These are phyloP conservation scores for Acrocyrtus sp. DNA, from an alignment of 2,888 invertebrate species.

Conservation along the genomic window DNA sequence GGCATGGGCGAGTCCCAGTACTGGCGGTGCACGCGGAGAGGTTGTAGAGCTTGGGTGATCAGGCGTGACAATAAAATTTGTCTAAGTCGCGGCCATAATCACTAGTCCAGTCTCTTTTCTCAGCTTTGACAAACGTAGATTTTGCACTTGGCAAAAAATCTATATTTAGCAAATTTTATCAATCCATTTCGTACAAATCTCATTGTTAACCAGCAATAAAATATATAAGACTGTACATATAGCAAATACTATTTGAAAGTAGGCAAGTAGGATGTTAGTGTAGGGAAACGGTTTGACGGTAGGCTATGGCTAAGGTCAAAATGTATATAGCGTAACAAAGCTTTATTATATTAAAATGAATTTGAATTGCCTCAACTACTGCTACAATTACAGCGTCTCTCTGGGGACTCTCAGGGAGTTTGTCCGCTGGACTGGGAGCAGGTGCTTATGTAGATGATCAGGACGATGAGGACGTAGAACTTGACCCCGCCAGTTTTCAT, in stretches of 20 bases:
- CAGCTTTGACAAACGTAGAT: no score
- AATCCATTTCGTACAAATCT: background rate
- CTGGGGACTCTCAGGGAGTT: constrained; percentile 40
- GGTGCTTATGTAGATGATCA: constrained; percentile 49
- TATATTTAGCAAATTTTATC: no score
- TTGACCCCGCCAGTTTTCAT: constrained; percentile 19
- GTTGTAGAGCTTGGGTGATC: constrained; percentile 52
- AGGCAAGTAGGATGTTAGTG: no score
- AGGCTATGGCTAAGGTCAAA: no score
- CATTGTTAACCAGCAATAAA: background rate
- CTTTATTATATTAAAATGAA: no score
- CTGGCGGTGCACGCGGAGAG: constrained; percentile 45
- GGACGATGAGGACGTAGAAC: constrained; percentile 27
- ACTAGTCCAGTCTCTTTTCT: background rate
- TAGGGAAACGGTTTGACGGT: no score
- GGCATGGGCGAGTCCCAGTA: constrained; percentile 50
- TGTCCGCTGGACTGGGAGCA: constrained; percentile 29
- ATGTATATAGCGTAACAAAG: no score
- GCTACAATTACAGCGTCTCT: constrained; percentile 40
- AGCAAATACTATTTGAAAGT: no score
- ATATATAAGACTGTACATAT: no score
- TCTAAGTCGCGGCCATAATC: constrained; percentile 48
- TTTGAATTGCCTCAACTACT: no score
- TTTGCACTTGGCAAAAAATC: no score
- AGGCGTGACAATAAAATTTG: constrained; percentile 37